Evolutionary conservation across 2,888 invertebrate genomes (phyloP).

Genomic region (Gymnosoma rotundatum): DNA sequence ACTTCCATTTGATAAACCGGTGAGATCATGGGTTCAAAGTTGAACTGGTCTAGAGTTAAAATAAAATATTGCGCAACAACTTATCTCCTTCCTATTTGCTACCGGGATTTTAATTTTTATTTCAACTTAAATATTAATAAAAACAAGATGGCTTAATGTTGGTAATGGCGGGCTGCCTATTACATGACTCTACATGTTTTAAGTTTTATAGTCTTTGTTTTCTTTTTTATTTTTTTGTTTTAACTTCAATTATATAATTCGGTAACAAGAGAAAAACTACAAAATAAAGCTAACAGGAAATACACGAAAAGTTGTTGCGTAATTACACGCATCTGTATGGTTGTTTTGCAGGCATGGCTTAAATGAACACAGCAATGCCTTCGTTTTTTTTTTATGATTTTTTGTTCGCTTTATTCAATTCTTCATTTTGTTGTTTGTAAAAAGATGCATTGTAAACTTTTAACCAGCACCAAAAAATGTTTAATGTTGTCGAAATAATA

Average conservation of each 20-base stretch:
- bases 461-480: slow-evolving; percentile 60
- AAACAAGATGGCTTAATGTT: slow-evolving; percentile 30
- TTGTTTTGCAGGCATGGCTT: slow-evolving; percentile 49
- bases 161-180: slow-evolving; percentile 48
- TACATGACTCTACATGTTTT: slow-evolving; percentile 56
- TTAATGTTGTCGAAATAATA: slow-evolving; percentile 63
- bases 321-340: slow-evolving; percentile 65
- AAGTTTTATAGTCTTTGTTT: slow-evolving; percentile 36
- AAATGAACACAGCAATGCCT: slow-evolving; percentile 50
- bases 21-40: no score
- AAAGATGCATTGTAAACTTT: slow-evolving; percentile 56
- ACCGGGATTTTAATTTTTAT: background rate
- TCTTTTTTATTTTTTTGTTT: background rate
- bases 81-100: background rate
- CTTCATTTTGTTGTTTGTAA: slow-evolving; percentile 27
- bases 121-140: background rate
- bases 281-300: slow-evolving; percentile 63
- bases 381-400: background rate
- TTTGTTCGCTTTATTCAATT: slow-evolving; percentile 12
- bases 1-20: no score
- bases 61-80: no score
- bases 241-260: background rate
- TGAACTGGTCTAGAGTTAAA: no score
- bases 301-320: slow-evolving; percentile 67
- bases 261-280: slow-evolving; percentile 19